A percentile compares a stretch with the other conserved stretches of the same genome.
Evolutionary conservation across 1,140 invertebrate genomes (phyloP).

Genomic region (Drosophila triauraria): DNA sequence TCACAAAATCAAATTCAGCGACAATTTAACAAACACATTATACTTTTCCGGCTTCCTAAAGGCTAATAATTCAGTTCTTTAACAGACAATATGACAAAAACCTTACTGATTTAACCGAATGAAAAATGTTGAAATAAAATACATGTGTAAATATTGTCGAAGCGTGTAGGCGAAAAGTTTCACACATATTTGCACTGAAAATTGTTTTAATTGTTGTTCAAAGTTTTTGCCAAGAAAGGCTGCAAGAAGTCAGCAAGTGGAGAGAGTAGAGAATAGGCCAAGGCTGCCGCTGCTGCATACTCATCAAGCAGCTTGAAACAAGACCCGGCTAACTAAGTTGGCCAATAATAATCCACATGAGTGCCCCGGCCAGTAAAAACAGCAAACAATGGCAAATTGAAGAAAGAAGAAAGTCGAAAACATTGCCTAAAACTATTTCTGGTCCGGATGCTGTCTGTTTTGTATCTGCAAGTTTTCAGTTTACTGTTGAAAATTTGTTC

Average conservation of each 20-base stretch:
- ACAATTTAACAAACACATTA: not conserved
- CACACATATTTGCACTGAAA: constrained; percentile 68
- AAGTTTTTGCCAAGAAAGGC: constrained; percentile 25
- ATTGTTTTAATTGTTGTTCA: constrained; percentile 76
- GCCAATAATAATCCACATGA: constrained; percentile 64
- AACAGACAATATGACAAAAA: not conserved
- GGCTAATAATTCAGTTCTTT: not conserved
- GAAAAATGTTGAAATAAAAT: not conserved
- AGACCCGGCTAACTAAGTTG: constrained; percentile 52
- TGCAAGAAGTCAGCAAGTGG: constrained; percentile 23
- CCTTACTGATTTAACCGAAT: not conserved
- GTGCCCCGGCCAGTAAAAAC: constrained; percentile 36
- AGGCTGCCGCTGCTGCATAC: not conserved
- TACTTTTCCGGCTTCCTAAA: not conserved
- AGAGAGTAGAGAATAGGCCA: constrained; percentile 8
- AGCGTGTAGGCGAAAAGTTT: constrained; percentile 39
- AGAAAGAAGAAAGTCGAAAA: constrained; percentile 35
- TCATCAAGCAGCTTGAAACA: constrained; percentile 32
- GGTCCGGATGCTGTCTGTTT: constrained; percentile 55
- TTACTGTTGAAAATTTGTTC: constrained; percentile 56
- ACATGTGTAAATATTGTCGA: constrained; percentile 2
- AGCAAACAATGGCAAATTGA: constrained; percentile 44
- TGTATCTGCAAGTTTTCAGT: constrained; percentile 55
- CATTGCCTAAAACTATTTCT: constrained; percentile 59
- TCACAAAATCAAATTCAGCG: not conserved